Percentiles rank a stretch among this genome's conserved stretches.
Evolutionary conservation across 2,797 vertebrate genomes (phyloP).

Genomic region (Pseudotriccus pelzelni): DNA sequence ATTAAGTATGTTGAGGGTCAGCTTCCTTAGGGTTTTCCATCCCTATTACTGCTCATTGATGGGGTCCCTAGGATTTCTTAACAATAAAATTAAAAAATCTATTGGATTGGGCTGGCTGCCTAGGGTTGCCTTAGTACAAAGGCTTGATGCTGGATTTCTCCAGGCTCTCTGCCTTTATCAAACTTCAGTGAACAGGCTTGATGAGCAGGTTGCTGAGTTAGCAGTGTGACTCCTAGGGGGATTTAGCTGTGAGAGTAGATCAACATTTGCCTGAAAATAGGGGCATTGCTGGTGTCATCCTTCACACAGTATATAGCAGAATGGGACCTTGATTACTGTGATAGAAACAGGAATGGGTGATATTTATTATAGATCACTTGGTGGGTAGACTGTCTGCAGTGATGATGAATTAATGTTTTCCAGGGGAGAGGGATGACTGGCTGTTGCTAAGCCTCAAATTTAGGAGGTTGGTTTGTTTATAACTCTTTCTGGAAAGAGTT

Average conservation of each 20-base stretch:
- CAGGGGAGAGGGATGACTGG: neutral
- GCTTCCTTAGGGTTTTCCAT: neutral
- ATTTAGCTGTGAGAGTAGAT: neutral
- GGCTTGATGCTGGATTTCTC: neutral
- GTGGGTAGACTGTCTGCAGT: neutral
- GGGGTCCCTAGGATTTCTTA: neutral
- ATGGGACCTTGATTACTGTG: neutral
- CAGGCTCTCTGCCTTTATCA: neutral
- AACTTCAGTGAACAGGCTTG: neutral
- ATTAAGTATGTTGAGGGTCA: neutral
- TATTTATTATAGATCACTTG: neutral
- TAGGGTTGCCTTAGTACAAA: neutral
- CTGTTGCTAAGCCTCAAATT: neutral
- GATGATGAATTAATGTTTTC: neutral
- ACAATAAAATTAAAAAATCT: neutral
- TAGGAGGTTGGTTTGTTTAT: neutral
- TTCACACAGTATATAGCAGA: neutral
- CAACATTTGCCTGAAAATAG: neutral
- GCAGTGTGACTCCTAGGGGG: neutral
- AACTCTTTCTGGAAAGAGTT: neutral
- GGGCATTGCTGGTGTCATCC: neutral
- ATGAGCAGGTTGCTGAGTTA: neutral
- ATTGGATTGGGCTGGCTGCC: neutral
- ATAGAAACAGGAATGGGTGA: neutral
- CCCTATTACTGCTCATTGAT: neutral